Evolutionary conservation across 2,888 invertebrate species (phyloP), one percentile per base, ranked within the genome.

Genomic region (Tribolium freemani): DNA sequence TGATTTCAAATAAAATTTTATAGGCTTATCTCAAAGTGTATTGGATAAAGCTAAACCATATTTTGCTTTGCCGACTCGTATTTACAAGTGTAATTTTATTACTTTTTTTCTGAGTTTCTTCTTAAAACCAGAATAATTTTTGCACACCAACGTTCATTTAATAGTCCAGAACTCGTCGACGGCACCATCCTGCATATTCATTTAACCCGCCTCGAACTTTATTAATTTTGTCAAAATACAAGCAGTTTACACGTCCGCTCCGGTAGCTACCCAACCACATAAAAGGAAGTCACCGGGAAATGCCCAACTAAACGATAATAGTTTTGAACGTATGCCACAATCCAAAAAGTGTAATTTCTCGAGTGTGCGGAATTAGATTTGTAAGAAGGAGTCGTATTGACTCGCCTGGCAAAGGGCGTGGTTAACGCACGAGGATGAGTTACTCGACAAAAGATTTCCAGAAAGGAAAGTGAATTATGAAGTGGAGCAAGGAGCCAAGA

Each of bases 321-420:
- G 5, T 48, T 16, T 48, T 16, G 11, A 16, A 2, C 4, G 8
- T 48, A 13, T 5, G 48, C n/a, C 38, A 9, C 8, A 38, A 30
- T 9, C 54, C 26, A 38, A 54, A 66, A 66, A 54, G 54, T 54
- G 44, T 66, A 51, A 53, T 53, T 53, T 64, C 64, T 44, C 10
- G 63, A 63, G 45, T 58, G 30, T 46, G 4, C 53, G 54, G 31
- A 66, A 66, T 66, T 66, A 54, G 66, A 54, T 66, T 66, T 66
- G 66, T 66, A 66, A 54, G 16, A 16, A 16, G 45, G 54, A 26
- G 10, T 16, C 54, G 45, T 53, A 66, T 66, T 54, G 66, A 66
- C 54, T 66, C 26, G n/a, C 3, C 11, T 45, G 26, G 26, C 50
- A n/a, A 38, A 38, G 16, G 63, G 50, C 31, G 50, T 26, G 46